Conservation (phyloP, 2,113 vertebrate species). For the Platichthys stellatus region DNA sequence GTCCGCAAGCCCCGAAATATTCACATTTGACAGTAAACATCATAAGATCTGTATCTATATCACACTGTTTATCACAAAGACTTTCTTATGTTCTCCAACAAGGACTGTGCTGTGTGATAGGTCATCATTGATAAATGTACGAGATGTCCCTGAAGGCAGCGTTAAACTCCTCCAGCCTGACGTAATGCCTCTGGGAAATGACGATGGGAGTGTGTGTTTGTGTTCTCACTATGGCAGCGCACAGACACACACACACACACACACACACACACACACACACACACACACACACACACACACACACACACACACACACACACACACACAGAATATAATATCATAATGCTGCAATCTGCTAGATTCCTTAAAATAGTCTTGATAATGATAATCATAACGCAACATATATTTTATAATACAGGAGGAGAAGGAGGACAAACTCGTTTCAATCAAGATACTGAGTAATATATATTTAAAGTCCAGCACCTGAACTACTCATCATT, state of each 20-base stretch:
- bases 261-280: conserved; percentile 18
- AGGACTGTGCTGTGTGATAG: background rate
- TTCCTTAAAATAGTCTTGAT: too few relatives aligned
- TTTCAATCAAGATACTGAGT: too few relatives aligned
- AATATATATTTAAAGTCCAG: too few relatives aligned
- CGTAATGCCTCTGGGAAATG: conserved; percentile 58
- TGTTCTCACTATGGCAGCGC: conserved; percentile 56
- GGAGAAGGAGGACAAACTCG: too few relatives aligned
- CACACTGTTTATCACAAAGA: background rate
- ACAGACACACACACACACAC: conserved; percentile 3
- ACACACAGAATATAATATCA: too few relatives aligned
- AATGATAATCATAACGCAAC: too few relatives aligned
- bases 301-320: too few relatives aligned
- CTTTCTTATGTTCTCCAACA: background rate
- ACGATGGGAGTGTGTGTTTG: conserved; percentile 11
- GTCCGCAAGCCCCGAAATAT: too few relatives aligned
- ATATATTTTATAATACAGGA: too few relatives aligned
- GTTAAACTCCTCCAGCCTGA: conserved; percentile 29
- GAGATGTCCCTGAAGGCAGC: conserved; percentile 60
- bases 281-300: background rate
- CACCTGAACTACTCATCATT: too few relatives aligned
- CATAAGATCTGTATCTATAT: background rate
- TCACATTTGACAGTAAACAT: too few relatives aligned
- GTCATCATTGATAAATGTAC: background rate
- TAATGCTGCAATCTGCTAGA: too few relatives aligned